A percentile compares a stretch with the other conserved stretches of the same genome.
These are phyloP conservation scores for Apis laboriosa DNA, from an alignment of 1,140 invertebrate genomes.

Conservation along the genomic window DNA sequence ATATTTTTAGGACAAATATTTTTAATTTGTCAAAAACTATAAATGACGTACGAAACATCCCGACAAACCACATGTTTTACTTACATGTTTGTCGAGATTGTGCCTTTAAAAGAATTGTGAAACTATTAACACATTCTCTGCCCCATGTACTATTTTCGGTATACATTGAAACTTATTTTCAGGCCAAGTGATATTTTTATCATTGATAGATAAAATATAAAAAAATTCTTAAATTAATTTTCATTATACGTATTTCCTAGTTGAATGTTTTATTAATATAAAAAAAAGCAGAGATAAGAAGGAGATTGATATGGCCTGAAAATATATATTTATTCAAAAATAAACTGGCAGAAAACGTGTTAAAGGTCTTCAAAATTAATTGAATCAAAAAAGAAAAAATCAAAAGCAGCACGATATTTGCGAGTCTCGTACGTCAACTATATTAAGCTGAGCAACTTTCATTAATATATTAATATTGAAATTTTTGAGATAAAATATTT, in stretches of 20 bases:
- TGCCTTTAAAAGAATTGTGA: conserved; percentile 54
- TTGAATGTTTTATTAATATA: too few relatives aligned
- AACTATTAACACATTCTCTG: background rate
- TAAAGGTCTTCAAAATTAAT: conserved; percentile 12
- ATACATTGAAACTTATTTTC: too few relatives aligned
- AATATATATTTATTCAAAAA: too few relatives aligned
- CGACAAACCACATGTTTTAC: conserved; percentile 28
- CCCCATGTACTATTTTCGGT: too few relatives aligned
- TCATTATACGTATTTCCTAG: too few relatives aligned
- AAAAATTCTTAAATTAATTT: too few relatives aligned
- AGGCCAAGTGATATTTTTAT: too few relatives aligned
- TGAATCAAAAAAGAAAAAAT: conserved; percentile 32
- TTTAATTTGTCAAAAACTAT: conserved; percentile 6
- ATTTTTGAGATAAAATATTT: background rate
- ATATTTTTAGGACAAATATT: background rate
- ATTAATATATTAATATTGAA: background rate
- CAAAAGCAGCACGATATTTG: conserved; percentile 55
- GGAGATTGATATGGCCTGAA: too few relatives aligned
- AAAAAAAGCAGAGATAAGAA: too few relatives aligned
- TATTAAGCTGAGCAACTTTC: conserved; percentile 2
- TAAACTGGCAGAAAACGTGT: too few relatives aligned
- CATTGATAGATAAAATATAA: too few relatives aligned
- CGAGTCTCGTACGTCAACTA: conserved; percentile 57
- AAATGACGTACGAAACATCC: conserved; percentile 59
- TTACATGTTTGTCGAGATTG: conserved; percentile 57